Percentiles rank a stretch among this genome's conserved stretches.
phyloP scores from a whole-genome alignment of 2,797 vertebrate species.

The Enteromius radiatus region DNA sequence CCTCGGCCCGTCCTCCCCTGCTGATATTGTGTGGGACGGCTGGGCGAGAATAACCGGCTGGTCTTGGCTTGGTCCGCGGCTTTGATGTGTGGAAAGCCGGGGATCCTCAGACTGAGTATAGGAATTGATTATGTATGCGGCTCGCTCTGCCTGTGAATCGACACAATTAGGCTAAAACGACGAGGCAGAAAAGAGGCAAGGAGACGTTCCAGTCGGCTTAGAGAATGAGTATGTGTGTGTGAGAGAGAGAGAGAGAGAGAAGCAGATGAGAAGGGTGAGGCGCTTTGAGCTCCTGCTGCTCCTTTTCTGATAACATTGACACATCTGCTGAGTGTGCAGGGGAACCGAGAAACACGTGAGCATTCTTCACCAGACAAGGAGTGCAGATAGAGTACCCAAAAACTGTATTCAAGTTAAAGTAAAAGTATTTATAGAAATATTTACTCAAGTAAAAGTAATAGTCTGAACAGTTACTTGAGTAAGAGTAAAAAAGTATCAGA shows the following conservation, averaged over 20 bases:
- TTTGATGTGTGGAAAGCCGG: constrained; percentile 59
- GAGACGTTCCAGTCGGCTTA: constrained; percentile 26
- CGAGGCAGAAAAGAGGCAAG: constrained; percentile 37
- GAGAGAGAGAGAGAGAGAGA: neutral
- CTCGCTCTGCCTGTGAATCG: constrained; percentile 44
- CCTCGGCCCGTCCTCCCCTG: constrained; percentile 35
- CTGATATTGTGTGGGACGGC: constrained; percentile 28
- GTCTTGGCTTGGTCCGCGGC: constrained; percentile 39
- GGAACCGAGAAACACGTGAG: constrained; percentile 4
- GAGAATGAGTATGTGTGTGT: neutral
- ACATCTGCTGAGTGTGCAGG: constrained; percentile 16
- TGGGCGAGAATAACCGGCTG: constrained; percentile 48
- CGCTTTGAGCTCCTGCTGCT: constrained; percentile 27
- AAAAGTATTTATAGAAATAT: too few species aligned
- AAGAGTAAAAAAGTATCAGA: too few species aligned
- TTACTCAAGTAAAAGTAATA: too few species aligned
- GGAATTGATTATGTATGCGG: constrained; percentile 56
- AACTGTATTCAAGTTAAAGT: too few species aligned
- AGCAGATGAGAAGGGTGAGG: constrained; percentile 33
- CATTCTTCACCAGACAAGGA: neutral
- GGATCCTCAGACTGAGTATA: constrained; percentile 53
- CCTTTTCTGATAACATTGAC: constrained; percentile 47
- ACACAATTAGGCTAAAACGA: constrained; percentile 55
- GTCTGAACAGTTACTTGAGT: too few species aligned
- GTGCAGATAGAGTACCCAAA: too few species aligned